Percentiles rank a stretch among this genome's conserved stretches.
These are phyloP conservation scores for Chaetophractus vellerosus DNA, from an alignment of 2,797 vertebrate species.

Conservation along the genomic window DNA sequence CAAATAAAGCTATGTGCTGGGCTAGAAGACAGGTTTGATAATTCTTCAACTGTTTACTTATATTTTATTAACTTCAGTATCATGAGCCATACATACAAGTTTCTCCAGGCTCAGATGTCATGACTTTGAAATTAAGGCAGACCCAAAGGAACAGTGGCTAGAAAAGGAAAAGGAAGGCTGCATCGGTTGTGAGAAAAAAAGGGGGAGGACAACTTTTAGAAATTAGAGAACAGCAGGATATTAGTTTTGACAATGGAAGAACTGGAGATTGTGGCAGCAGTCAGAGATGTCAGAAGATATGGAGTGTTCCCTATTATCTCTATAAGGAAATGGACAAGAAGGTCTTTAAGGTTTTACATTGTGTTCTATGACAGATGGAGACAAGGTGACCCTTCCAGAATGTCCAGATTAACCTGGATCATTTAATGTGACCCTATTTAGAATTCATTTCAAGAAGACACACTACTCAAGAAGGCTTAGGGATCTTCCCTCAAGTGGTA, in stretches of 20 bases:
- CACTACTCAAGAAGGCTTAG: neutral
- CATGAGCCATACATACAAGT: neutral
- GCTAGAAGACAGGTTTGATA: neutral
- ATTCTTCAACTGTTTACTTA: neutral
- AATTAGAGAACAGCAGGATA: neutral
- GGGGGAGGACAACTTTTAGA: neutral
- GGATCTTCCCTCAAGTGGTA: neutral
- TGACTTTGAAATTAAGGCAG: neutral
- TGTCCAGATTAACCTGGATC: neutral
- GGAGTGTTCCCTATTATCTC: neutral
- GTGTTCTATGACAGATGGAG: neutral
- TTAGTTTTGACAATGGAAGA: neutral
- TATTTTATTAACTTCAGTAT: neutral
- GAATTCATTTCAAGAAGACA: constrained; percentile 15
- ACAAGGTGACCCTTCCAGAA: neutral
- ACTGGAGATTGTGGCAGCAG: neutral
- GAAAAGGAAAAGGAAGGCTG: neutral
- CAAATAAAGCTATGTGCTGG: neutral
- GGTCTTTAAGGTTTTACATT: neutral
- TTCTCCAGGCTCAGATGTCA: neutral
- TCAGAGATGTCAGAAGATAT: neutral
- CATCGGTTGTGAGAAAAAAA: neutral
- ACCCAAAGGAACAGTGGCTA: neutral
- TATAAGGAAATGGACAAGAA: neutral
- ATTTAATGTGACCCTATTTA: neutral